Evolutionary conservation across 1,140 invertebrate genomes (phyloP).

Genomic region (Dinoponera quadriceps): DNA sequence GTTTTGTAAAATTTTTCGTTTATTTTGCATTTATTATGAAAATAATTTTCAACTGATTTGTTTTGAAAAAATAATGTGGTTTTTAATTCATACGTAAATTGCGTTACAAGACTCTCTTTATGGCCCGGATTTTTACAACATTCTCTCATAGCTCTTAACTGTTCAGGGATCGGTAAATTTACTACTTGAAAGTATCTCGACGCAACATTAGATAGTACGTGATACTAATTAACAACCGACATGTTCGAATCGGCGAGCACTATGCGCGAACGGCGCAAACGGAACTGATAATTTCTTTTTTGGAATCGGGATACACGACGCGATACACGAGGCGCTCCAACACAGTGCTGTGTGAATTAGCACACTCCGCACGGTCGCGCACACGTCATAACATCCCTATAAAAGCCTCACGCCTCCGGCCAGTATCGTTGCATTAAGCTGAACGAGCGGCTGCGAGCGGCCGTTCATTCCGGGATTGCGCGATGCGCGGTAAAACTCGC

Average conservation of each 20-base stretch:
- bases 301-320: not conserved
- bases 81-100: too few relatives aligned
- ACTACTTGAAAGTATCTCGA: not conserved
- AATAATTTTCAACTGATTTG: too few relatives aligned
- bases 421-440: conserved; percentile 19
- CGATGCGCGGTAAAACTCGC: conserved; percentile 25
- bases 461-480: conserved; percentile 1
- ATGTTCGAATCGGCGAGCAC: conserved; percentile 27
- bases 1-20: too few relatives aligned
- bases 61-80: too few relatives aligned
- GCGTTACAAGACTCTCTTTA: too few relatives aligned
- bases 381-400: conserved; percentile 30
- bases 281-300: conserved; percentile 30
- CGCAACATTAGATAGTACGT: not conserved
- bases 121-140: too few relatives aligned
- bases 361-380: not conserved
- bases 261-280: not conserved
- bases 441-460: not conserved
- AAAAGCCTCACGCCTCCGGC: conserved; percentile 15
- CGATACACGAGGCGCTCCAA: not conserved
- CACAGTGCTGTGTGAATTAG: conserved; percentile 36
- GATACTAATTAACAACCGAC: conserved; percentile 7
- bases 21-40: too few relatives aligned
- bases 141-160: too few relatives aligned
- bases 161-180: too few relatives aligned